Evolutionary conservation across 2,113 vertebrate genomes (phyloP).

Genomic region (Melanerpes aurifrons): DNA sequence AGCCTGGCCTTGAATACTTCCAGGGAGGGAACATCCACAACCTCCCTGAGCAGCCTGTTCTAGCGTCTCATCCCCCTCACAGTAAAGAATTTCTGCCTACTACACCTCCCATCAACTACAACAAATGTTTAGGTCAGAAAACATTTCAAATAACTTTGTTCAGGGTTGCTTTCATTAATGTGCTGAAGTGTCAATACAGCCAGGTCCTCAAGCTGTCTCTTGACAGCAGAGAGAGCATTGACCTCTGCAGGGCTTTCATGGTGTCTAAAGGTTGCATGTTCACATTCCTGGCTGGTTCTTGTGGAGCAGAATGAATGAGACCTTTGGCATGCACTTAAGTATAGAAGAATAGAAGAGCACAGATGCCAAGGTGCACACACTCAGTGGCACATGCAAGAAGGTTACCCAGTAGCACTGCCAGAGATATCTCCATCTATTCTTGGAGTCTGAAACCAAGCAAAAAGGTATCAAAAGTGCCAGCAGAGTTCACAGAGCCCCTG

Average conservation of each 20-base stretch:
- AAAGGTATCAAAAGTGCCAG: neutral
- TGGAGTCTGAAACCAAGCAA: neutral
- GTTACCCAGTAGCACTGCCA: neutral
- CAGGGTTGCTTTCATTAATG: neutral
- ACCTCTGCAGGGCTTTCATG: neutral
- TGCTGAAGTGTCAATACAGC: neutral
- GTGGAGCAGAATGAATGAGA: neutral
- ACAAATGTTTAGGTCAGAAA: neutral
- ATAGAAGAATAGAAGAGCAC: neutral
- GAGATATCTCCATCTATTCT: neutral
- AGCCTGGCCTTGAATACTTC: no score
- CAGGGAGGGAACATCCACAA: no score
- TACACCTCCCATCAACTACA: neutral
- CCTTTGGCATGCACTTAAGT: neutral
- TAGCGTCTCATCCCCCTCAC: no score
- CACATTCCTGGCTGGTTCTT: neutral
- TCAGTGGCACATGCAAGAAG: neutral
- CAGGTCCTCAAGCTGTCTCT: neutral
- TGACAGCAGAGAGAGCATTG: neutral
- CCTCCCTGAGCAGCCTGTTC: no score
- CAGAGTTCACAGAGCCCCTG: neutral
- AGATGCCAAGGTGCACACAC: neutral
- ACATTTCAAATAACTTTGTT: conserved; percentile 28
- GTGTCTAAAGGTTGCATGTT: neutral
- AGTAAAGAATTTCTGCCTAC: no score